Base-by-base conservation (phyloP, 2,888 invertebrate genomes). In the Hartigia nigra region DNA sequence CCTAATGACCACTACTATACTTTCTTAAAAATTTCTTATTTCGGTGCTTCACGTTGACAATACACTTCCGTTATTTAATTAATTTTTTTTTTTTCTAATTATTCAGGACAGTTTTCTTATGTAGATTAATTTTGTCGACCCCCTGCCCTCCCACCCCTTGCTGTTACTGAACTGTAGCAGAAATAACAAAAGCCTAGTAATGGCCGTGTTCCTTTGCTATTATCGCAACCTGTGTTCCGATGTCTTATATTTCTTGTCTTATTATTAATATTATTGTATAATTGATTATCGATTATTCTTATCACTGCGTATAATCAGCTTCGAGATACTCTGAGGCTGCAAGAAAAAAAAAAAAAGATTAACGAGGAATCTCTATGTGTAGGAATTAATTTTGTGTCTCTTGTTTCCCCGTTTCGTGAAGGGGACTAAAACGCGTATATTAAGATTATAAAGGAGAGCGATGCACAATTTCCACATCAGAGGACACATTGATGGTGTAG, bases 391-490 rank as follows among this genome's bases (percentile, higher is more conserved):
- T 55, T 55, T 55, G 12, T 72, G 12, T 72, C 72, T 23, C 31
- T 55, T 55, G 23, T 55, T 72, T 72, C 72, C 72, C 72, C 72
- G 31, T 32, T 34, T 23, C 32, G 31, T 72, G n/a, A 32, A 31
- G 72, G 72, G 34, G 72, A 72, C 72, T 72, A 72, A 72, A 72
- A 72, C 72, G 72, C 72, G 72, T 72, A 72, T 72, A 31, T 31
- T 32, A 34, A 72, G 31, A n/a, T n/a, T n/a, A n/a, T n/a, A n/a
- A 72, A 72, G 72, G 14, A 72, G 31, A 34, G 2, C 9, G 23
- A 55, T 55, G 55, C 55, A 23, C 23, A 23, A 23, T 55, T 55
- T 55, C 23, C 55, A 55, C 55, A 55, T 55, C 23, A 55, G 23
- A 55, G 23, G 55, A 23, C 9, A 55, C 23, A 23, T 23, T 55